phyloP scores from a whole-genome alignment of 2,888 invertebrate genomes.

The Ochlodes sylvanus region DNA sequence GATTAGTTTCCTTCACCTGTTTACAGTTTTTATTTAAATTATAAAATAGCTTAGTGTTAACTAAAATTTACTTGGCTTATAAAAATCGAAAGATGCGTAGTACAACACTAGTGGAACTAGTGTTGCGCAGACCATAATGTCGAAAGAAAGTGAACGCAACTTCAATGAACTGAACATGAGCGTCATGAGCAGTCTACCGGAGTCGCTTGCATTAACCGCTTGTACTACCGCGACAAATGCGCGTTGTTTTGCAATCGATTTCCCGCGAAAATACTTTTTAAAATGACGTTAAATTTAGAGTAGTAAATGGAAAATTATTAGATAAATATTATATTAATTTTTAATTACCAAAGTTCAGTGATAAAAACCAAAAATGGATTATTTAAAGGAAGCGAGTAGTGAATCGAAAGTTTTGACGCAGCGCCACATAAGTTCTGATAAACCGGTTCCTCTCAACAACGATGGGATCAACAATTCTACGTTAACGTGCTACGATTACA shows the following conservation, averaged over 20 bases:
- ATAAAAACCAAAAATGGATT: constrained; percentile 60
- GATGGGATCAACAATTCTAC: constrained; percentile 67
- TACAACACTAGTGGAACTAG: constrained; percentile 51
- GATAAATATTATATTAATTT: constrained; percentile 30
- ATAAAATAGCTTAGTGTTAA: too few relatives aligned
- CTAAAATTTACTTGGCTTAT: too few relatives aligned
- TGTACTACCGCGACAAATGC: constrained; percentile 13
- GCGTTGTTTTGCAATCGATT: constrained; percentile 17
- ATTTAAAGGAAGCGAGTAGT: constrained; percentile 61
- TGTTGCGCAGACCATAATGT: constrained; percentile 74
- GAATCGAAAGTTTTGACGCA: constrained; percentile 59
- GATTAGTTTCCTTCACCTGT: neutral
- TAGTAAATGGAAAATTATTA: neutral
- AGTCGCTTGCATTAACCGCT: constrained; percentile 23
- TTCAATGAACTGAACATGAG: constrained; percentile 42
- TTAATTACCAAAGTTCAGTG: constrained; percentile 20
- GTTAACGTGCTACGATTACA: constrained; percentile 70
- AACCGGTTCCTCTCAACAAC: constrained; percentile 55
- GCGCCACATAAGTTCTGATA: constrained; percentile 67
- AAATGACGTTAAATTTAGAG: neutral
- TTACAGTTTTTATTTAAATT: too few relatives aligned
- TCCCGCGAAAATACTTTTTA: constrained; percentile 2
- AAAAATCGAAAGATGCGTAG: constrained; percentile 21
- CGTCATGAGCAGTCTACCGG: constrained; percentile 42
- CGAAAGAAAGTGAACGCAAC: constrained; percentile 82